Evolutionary conservation across 2,888 invertebrate species (phyloP).

Genomic region (Ashinkailepas kermadecensis): DNA sequence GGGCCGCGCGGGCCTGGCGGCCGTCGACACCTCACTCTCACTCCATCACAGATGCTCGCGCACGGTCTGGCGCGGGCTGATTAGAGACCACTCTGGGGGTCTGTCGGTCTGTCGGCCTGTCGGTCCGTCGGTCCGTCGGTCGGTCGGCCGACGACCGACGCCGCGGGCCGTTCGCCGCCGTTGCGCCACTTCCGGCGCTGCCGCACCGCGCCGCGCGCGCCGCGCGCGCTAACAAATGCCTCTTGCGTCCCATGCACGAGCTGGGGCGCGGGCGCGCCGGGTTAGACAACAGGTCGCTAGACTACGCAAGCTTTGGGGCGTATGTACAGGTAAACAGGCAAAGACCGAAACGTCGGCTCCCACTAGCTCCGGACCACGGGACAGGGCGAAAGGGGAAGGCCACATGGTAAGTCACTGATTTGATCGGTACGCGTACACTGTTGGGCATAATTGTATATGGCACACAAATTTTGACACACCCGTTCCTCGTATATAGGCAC

Average conservation of each 20-base stretch:
- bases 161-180: neutral
- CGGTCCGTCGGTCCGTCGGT: neutral
- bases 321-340: neutral
- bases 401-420: neutral
- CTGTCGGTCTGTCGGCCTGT: too few species aligned
- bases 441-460: neutral
- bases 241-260: neutral
- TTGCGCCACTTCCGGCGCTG: neutral
- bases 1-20: too few species aligned
- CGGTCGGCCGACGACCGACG: neutral
- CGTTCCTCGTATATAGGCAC: constrained; percentile 21
- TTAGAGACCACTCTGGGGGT: neutral
- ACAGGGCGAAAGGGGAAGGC: neutral
- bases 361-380: neutral
- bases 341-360: too few species aligned
- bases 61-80: neutral
- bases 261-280: too few species aligned
- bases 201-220: neutral
- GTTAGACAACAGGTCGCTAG: neutral
- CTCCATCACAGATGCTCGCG: neutral
- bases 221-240: neutral
- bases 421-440: neutral
- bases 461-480: constrained; percentile 17
- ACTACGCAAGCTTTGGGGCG: too few species aligned
- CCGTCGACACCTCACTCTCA: neutral